A percentile compares a stretch with the other conserved stretches of the same genome.
Conservation (phyloP, 1,140 invertebrate genomes). For the Choristoneura fumiferana region DNA sequence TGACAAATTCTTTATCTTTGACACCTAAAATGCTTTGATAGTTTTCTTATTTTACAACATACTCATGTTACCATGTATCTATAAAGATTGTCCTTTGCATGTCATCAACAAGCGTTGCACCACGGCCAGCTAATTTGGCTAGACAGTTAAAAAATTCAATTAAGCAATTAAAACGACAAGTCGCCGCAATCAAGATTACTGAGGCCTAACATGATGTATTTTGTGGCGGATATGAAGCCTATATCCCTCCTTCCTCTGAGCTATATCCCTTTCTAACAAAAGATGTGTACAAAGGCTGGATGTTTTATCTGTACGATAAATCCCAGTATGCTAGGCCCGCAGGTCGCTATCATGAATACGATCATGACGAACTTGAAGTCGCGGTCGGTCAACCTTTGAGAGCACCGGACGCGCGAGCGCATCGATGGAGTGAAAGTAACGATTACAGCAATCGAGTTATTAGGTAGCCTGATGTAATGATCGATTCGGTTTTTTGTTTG, state of each 20-base stretch:
- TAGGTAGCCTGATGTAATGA: conserved; percentile 58
- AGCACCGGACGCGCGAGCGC: conserved; percentile 38
- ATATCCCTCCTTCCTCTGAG: too few species aligned
- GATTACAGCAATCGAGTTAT: conserved; percentile 56
- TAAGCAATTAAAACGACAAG: not conserved
- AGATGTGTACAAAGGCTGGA: too few species aligned
- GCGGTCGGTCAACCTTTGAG: conserved; percentile 41
- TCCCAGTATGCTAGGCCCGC: not conserved
- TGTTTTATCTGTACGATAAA: too few species aligned
- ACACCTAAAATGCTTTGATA: too few species aligned
- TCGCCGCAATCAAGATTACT: not conserved
- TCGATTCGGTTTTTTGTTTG: conserved; percentile 51
- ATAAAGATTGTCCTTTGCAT: not conserved
- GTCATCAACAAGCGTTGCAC: not conserved
- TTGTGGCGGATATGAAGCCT: too few species aligned
- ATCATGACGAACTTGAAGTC: conserved; percentile 24
- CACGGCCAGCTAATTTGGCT: not conserved
- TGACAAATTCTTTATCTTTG: too few species aligned
- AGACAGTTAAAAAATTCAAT: conserved; percentile 6
- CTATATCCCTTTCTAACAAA: too few species aligned
- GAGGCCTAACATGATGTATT: not conserved
- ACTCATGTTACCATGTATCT: not conserved
- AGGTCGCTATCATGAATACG: not conserved
- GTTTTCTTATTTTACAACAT: too few species aligned
- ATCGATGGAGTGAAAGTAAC: conserved; percentile 58